These are phyloP conservation scores for Megaustenia siamemsis DNA, from an alignment of 2,888 invertebrate species.

Conservation along the genomic window DNA sequence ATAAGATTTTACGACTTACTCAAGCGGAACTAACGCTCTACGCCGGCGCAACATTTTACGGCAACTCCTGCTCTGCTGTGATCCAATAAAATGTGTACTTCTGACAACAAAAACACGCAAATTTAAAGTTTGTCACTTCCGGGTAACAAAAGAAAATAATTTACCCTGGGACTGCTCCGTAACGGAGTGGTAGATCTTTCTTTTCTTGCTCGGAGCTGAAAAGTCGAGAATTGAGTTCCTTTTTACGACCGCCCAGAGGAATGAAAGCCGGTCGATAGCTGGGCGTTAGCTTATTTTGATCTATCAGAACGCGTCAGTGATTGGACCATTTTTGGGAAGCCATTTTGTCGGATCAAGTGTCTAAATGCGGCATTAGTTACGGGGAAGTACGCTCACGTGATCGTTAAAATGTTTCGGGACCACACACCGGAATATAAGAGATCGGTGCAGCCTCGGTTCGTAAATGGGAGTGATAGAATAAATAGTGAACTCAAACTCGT, in stretches of 20 bases:
- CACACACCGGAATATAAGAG: too few relatives aligned
- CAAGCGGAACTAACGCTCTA: neutral
- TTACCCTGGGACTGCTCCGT: neutral
- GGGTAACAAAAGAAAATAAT: neutral
- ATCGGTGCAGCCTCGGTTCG: too few relatives aligned
- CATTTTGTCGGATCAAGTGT: neutral
- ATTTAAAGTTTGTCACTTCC: neutral
- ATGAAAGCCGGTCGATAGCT: neutral
- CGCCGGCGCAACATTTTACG: neutral
- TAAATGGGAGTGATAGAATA: too few relatives aligned
- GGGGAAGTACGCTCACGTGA: neutral
- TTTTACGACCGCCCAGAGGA: neutral
- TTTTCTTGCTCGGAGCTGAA: neutral
- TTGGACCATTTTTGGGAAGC: neutral
- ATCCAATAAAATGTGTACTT: slow-evolving; percentile 9
- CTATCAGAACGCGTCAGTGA: neutral
- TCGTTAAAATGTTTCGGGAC: neutral
- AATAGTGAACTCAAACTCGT: too few relatives aligned
- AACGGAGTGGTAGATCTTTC: neutral
- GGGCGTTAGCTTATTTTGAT: neutral
- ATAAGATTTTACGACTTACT: neutral
- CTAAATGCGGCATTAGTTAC: neutral
- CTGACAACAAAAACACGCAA: neutral
- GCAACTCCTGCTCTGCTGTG: neutral
- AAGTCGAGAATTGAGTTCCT: neutral